A percentile compares a stretch with the other conserved stretches of the same genome.
These are phyloP conservation scores for Helogale parvula DNA, from an alignment of 2,113 vertebrate genomes.

Conservation along the genomic window DNA sequence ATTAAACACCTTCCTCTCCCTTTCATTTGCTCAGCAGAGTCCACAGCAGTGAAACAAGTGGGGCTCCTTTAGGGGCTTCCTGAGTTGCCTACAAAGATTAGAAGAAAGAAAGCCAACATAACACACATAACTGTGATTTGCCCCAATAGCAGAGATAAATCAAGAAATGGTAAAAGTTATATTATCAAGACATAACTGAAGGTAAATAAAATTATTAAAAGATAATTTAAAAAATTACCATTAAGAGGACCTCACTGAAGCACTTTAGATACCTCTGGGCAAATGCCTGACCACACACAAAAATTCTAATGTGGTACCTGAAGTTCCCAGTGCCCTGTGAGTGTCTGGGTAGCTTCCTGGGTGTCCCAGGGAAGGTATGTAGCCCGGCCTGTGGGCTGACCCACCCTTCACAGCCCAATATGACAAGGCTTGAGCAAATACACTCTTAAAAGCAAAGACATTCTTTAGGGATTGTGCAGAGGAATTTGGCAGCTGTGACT, in stretches of 20 bases:
- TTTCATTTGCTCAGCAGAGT: background rate
- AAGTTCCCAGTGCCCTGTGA: background rate
- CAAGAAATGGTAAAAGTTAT: constrained; percentile 14
- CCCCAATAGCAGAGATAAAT: background rate
- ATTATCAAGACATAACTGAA: background rate
- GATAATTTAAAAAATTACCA: background rate
- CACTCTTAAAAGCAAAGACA: constrained; percentile 30
- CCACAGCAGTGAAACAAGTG: background rate
- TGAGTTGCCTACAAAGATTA: background rate
- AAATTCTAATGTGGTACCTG: background rate
- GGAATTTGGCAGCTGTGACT: constrained; percentile 66
- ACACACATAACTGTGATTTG: background rate
- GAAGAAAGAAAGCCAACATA: background rate
- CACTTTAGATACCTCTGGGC: background rate
- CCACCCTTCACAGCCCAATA: constrained; percentile 3
- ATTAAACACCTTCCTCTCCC: background rate
- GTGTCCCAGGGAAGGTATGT: constrained; percentile 52
- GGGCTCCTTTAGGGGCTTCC: background rate
- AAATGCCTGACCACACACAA: constrained; percentile 32
- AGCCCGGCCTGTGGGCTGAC: background rate
- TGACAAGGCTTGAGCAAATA: constrained; percentile 5
- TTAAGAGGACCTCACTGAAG: background rate
- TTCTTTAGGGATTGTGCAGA: constrained; percentile 64
- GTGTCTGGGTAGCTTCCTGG: background rate
- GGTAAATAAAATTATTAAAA: background rate